phyloP scores from a whole-genome alignment of 1,140 invertebrate species.

The Heliothis subflexa region DNA sequence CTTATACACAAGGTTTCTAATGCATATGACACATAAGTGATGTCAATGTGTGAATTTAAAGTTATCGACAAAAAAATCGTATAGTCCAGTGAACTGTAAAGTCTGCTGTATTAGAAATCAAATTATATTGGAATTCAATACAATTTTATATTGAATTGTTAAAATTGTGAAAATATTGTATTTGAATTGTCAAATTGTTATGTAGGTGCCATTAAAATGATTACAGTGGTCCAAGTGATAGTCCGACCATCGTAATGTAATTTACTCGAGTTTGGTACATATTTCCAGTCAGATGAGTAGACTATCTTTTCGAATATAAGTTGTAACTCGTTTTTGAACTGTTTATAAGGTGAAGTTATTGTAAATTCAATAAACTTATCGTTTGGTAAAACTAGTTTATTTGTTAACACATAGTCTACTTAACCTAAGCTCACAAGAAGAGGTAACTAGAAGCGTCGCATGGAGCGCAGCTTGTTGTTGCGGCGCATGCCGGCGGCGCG shows the following conservation, averaged over 20 bases:
- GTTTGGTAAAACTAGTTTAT: constrained; percentile 4
- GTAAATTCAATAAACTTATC: constrained; percentile 18
- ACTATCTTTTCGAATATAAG: neutral
- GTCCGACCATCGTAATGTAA: neutral
- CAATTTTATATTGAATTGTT: neutral
- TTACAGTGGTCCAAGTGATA: neutral
- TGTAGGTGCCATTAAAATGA: neutral
- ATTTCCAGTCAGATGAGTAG: neutral
- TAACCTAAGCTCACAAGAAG: constrained; percentile 1
- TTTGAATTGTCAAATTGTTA: neutral
- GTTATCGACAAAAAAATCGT: constrained; percentile 2
- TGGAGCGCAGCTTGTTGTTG: constrained; percentile 88
- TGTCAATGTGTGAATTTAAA: neutral
- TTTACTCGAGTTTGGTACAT: neutral
- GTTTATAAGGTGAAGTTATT: constrained; percentile 8
- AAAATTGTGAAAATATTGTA: neutral
- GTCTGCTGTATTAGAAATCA: neutral
- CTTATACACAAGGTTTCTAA: neutral
- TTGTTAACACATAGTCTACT: neutral
- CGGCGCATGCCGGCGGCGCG: constrained; percentile 87
- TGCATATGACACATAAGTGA: neutral
- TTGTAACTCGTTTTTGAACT: constrained; percentile 7
- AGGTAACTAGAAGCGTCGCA: constrained; percentile 79
- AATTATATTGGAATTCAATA: neutral
- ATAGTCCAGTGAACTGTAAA: neutral